Evolutionary conservation across 2,888 invertebrate genomes (phyloP).

Genomic region (Ectemnius lituratus): DNA sequence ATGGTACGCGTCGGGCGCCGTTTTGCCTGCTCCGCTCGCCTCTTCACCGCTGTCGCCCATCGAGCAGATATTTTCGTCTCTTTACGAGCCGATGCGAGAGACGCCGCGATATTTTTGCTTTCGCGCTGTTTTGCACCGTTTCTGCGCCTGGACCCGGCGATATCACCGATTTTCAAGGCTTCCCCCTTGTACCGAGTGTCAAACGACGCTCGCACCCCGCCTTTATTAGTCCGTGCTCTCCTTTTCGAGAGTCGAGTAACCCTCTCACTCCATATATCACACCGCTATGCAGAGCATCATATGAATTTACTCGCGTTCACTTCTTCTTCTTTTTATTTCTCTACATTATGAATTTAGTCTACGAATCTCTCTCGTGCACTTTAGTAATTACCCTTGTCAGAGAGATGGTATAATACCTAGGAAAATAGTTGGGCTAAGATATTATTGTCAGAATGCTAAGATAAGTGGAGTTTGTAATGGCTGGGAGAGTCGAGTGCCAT

Average conservation of each 20-base stretch:
- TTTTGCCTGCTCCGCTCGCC: constrained; percentile 28
- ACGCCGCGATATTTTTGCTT: constrained; percentile 60
- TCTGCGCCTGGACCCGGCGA: neutral
- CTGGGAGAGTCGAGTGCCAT: neutral
- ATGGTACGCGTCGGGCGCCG: constrained; percentile 45
- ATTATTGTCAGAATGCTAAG: no score
- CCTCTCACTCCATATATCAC: neutral
- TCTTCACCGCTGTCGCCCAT: constrained; percentile 27
- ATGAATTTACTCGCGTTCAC: neutral
- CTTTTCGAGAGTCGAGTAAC: neutral
- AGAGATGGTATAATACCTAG: neutral
- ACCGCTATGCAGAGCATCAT: neutral
- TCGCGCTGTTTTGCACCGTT: constrained; percentile 23
- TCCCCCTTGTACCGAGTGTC: neutral
- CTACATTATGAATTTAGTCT: neutral
- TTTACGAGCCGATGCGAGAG: constrained; percentile 66
- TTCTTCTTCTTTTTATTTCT: neutral
- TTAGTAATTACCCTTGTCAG: neutral
- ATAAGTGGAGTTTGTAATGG: no score
- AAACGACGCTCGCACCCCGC: neutral
- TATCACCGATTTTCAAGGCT: constrained; percentile 4
- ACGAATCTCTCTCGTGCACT: neutral
- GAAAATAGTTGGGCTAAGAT: neutral
- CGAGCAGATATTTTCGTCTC: constrained; percentile 58
- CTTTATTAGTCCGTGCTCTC: neutral